Percentiles rank a stretch among this genome's conserved stretches.
phyloP scores from a whole-genome alignment of 2,113 vertebrate species.

The Semnopithecus entellus region DNA sequence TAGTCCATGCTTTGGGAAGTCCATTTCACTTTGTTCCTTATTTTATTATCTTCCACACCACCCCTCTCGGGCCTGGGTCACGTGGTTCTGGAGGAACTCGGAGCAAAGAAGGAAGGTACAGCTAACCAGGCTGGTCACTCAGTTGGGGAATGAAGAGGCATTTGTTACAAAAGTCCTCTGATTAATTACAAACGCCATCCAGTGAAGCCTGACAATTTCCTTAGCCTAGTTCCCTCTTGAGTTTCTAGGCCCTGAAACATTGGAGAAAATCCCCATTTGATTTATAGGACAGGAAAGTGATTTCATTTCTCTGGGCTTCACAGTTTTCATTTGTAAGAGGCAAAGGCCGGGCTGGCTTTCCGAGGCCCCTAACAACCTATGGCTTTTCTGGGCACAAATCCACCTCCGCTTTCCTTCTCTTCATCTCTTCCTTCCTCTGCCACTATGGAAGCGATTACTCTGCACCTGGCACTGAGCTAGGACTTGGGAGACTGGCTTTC shows the following conservation, averaged over 20 bases:
- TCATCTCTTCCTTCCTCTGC: neutral
- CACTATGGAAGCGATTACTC: neutral
- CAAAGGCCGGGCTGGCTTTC: neutral
- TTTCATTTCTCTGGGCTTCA: neutral
- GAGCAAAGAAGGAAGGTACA: neutral
- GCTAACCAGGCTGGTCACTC: too few relatives aligned
- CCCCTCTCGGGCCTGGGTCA: neutral
- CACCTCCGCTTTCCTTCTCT: neutral
- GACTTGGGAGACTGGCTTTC: neutral
- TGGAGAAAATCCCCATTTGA: neutral
- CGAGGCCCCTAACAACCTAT: neutral
- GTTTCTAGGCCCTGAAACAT: neutral
- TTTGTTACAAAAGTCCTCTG: neutral
- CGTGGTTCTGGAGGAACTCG: neutral
- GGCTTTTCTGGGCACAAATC: neutral
- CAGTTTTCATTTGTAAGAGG: neutral
- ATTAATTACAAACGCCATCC: neutral
- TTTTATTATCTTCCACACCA: neutral
- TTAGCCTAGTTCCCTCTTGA: neutral
- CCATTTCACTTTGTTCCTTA: neutral
- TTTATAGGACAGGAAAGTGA: neutral
- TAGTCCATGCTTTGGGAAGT: neutral
- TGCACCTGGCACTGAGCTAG: neutral
- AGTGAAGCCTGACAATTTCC: neutral
- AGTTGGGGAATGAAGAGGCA: fast-evolving